Percentiles rank a stretch among this genome's conserved stretches.
These are phyloP conservation scores for Tragelaphus scriptus DNA, from an alignment of 2,113 vertebrate genomes.

Conservation along the genomic window DNA sequence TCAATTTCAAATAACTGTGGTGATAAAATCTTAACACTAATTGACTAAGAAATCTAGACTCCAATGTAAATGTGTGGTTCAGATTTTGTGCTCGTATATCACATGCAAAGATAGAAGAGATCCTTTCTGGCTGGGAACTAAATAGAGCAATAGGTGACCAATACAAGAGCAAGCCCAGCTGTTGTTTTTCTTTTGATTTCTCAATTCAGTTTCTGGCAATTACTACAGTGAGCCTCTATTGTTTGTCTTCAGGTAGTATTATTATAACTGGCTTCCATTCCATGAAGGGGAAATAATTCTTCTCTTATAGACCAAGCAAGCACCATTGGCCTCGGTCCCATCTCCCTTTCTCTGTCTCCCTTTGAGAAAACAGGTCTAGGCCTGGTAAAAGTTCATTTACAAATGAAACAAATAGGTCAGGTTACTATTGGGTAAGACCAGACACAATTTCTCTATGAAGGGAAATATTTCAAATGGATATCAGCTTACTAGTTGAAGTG, in stretches of 20 bases:
- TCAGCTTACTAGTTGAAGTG: background rate
- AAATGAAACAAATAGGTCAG: constrained; percentile 45
- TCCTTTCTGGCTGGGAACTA: background rate
- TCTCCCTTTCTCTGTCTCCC: constrained; percentile 27
- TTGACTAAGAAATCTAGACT: constrained; percentile 43
- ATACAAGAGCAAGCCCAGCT: constrained; percentile 24
- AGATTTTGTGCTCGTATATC: background rate
- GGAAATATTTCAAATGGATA: constrained; percentile 32
- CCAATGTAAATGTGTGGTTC: background rate
- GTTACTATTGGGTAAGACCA: constrained; percentile 38
- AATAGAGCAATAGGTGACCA: constrained; percentile 47
- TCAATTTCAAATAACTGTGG: background rate
- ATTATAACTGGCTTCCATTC: constrained; percentile 65
- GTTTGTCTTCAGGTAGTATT: constrained; percentile 57
- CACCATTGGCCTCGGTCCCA: constrained; percentile 49
- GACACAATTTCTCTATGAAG: constrained; percentile 1
- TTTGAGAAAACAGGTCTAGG: constrained; percentile 60
- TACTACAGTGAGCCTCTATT: constrained; percentile 35
- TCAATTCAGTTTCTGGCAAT: constrained; percentile 53
- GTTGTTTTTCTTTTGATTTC: constrained; percentile 64
- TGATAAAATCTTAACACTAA: constrained; percentile 33
- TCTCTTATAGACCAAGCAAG: constrained; percentile 43
- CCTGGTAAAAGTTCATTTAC: constrained; percentile 53
- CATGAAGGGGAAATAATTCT: constrained; percentile 54
- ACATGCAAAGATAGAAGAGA: background rate